Evolutionary conservation across 2,797 vertebrate genomes (phyloP).

Genomic region (Liparis tanakae): DNA sequence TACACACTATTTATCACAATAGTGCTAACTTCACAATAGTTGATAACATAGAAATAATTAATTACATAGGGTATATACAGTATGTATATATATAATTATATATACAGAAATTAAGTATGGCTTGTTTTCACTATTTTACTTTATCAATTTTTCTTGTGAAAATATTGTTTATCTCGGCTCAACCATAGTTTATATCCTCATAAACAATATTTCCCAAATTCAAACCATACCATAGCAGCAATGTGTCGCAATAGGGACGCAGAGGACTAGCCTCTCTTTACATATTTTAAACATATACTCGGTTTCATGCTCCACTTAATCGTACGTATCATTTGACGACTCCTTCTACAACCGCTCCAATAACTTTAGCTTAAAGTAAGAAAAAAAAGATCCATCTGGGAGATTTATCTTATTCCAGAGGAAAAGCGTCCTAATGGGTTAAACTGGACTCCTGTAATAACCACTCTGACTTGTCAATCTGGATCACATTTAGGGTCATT

Average conservation of each 20-base stretch:
- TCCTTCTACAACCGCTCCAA: neutral
- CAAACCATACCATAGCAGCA: neutral
- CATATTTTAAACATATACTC: neutral
- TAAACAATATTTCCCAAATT: neutral
- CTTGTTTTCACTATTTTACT: too few species aligned
- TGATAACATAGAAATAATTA: too few species aligned
- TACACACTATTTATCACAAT: too few species aligned
- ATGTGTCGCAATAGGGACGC: neutral
- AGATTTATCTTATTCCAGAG: constrained; percentile 18
- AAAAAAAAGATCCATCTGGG: neutral
- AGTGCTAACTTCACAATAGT: too few species aligned
- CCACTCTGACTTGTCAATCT: constrained; percentile 57
- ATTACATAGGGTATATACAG: too few species aligned
- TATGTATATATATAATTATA: too few species aligned
- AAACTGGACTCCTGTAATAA: constrained; percentile 41
- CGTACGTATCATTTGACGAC: neutral
- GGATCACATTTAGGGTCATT: constrained; percentile 66
- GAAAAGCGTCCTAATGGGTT: constrained; percentile 29
- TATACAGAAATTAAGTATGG: too few species aligned
- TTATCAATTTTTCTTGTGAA: too few species aligned
- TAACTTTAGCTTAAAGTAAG: constrained; percentile 1
- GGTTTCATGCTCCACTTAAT: neutral
- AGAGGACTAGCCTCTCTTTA: neutral
- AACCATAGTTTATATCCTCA: too few species aligned
- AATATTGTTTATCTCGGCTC: too few species aligned